Evolutionary conservation across 2,113 vertebrate genomes (phyloP).

Genomic region (Aviceda subcristata): DNA sequence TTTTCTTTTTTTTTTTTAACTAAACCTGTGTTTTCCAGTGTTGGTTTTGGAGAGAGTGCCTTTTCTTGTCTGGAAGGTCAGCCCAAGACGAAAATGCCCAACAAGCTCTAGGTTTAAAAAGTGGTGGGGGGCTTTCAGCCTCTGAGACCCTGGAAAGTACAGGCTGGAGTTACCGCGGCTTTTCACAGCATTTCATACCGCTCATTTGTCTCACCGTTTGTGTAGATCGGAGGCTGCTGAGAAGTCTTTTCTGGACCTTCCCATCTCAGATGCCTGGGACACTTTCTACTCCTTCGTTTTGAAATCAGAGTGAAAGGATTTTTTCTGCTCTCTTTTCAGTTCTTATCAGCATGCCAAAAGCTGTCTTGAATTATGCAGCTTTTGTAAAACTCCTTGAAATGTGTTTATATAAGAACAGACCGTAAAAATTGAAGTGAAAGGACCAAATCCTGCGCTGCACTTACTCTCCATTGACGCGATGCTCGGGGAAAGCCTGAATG

Average conservation of each 20-base stretch:
- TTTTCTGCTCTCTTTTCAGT: slow-evolving; percentile 25
- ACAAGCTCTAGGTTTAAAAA: not conserved
- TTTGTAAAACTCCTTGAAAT: slow-evolving; percentile 44
- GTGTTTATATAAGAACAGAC: slow-evolving; percentile 39
- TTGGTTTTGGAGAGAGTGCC: not conserved
- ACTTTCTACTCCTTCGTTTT: not conserved
- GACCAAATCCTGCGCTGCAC: not conserved
- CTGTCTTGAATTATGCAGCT: slow-evolving; percentile 38
- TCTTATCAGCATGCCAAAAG: slow-evolving; percentile 36
- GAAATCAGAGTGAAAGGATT: slow-evolving; percentile 6
- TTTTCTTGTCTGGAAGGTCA: not conserved
- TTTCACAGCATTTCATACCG: not conserved
- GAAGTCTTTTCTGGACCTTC: not conserved
- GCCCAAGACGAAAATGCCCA: not conserved
- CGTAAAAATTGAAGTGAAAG: slow-evolving; percentile 49
- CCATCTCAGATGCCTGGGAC: not conserved
- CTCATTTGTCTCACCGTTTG: not conserved
- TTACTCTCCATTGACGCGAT: not conserved
- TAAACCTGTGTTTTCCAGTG: not conserved
- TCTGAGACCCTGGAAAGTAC: not conserved
- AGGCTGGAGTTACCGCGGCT: not conserved
- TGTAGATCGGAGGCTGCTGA: not conserved
- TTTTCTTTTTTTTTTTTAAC: not conserved
- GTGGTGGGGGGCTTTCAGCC: rapidly evolving
- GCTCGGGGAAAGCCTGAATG: slow-evolving; percentile 4